These are phyloP conservation scores for Coenobita brevimanus DNA, from an alignment of 1,140 invertebrate genomes.

Conservation along the genomic window DNA sequence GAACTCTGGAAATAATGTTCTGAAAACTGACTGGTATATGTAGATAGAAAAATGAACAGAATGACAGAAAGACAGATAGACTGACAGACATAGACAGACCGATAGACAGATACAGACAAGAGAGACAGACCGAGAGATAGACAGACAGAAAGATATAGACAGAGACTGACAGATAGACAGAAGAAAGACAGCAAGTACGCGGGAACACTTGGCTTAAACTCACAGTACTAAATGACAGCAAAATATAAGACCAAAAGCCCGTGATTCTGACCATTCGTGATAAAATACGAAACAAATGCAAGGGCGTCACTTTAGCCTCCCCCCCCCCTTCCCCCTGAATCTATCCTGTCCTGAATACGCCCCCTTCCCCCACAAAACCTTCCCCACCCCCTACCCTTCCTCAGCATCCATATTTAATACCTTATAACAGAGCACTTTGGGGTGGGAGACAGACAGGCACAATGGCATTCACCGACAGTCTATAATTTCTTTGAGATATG, in stretches of 20 bases:
- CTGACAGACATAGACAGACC: neutral
- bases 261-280: too few species aligned
- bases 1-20: too few species aligned
- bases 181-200: too few species aligned
- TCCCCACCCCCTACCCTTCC: neutral
- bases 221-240: too few species aligned
- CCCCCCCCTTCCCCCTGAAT: neutral
- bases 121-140: neutral
- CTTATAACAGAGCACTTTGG: neutral
- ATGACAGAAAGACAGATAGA: neutral
- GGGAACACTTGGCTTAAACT: too few species aligned
- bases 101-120: neutral
- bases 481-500: too few species aligned
- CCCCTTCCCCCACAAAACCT: neutral
- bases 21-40: neutral
- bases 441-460: too few species aligned
- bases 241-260: too few species aligned
- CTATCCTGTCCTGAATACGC: neutral
- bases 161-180: too few species aligned
- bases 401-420: neutral
- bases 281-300: too few species aligned
- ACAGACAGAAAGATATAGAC: constrained; percentile 43
- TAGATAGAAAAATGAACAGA: neutral
- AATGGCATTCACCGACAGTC: too few species aligned
- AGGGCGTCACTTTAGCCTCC: neutral